phyloP scores from a whole-genome alignment of 2,113 vertebrate species.

The Tylochromis polylepis region DNA sequence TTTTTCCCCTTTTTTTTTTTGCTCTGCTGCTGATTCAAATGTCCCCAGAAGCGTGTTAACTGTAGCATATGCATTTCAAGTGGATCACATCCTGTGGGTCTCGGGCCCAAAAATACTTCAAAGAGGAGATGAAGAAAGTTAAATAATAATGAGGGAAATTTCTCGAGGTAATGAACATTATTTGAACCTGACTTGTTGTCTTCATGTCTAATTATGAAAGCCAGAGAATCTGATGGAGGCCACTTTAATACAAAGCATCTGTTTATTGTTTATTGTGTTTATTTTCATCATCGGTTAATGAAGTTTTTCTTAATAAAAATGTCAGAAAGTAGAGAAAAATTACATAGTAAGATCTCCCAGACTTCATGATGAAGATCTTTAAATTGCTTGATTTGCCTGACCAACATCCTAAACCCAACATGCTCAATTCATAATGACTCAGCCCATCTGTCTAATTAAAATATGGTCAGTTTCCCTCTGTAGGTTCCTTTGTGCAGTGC shows the following conservation, averaged over 20 bases:
- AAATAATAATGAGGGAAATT: conserved; percentile 5
- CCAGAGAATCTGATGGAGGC: not conserved
- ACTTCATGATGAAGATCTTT: not conserved
- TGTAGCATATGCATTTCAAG: conserved; percentile 32
- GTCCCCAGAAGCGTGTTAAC: conserved; percentile 17
- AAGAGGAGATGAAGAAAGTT: conserved; percentile 19
- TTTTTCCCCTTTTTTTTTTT: not conserved
- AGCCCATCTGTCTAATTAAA: not conserved
- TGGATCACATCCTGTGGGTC: not conserved
- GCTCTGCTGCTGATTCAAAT: not conserved
- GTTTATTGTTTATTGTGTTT: no score
- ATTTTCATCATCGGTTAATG: not conserved
- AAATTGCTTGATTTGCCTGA: not conserved
- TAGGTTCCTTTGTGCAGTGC: not conserved
- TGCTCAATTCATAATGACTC: not conserved
- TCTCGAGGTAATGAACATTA: conserved; percentile 16
- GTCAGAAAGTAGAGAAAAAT: not conserved
- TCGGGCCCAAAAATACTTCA: conserved; percentile 31
- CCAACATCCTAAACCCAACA: not conserved
- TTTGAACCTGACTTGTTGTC: not conserved
- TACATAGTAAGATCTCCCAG: not conserved
- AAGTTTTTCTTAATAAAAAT: not conserved
- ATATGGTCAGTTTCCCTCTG: not conserved
- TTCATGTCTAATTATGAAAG: not conserved
- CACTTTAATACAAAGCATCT: not conserved